Evolutionary conservation across 2,113 vertebrate genomes (phyloP).

Genomic region (Astur gentilis): DNA sequence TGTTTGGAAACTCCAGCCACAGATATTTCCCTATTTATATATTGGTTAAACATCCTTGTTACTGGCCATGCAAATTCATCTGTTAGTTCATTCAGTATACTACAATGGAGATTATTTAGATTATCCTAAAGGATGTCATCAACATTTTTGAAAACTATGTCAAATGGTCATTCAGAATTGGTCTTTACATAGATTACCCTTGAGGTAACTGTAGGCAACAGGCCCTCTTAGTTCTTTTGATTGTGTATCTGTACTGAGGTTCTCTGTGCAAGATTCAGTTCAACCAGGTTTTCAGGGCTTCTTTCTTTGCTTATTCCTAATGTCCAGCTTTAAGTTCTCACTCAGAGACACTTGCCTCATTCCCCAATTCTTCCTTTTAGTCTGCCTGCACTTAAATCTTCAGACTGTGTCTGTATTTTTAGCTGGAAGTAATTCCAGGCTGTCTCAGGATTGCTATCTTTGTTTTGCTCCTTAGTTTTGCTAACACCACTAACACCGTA

Average conservation of each 20-base stretch:
- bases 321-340: not conserved
- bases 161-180: not conserved
- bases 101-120: not conserved
- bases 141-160: not conserved
- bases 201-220: not conserved
- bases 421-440: not conserved
- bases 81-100: not conserved
- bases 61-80: not conserved
- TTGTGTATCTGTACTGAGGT: not conserved
- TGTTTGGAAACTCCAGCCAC: not conserved
- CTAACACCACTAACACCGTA: not conserved
- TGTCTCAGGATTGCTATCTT: not conserved
- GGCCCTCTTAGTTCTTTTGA: not conserved
- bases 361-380: not conserved
- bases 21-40: not conserved
- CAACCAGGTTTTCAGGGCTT: not conserved
- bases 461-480: not conserved
- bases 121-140: not conserved
- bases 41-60: not conserved
- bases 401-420: not conserved
- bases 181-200: not conserved
- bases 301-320: not conserved
- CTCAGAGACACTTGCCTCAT: not conserved
- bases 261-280: not conserved
- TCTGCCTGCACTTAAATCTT: not conserved